Evolutionary conservation across 2,888 invertebrate genomes (phyloP), one percentile per base, ranked within the genome.

Genomic region (Parnassius orleans): DNA sequence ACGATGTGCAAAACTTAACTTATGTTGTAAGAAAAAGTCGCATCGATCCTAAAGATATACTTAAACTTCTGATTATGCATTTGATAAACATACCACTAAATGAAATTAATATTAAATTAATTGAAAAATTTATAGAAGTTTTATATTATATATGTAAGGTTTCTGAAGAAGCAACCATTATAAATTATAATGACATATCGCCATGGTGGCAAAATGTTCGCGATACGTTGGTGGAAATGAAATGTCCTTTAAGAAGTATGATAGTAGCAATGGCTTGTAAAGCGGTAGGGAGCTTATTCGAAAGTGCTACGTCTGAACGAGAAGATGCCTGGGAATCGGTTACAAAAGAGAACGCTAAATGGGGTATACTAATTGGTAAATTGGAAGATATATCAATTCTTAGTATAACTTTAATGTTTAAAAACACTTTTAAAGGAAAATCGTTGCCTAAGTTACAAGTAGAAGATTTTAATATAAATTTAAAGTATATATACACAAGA

Each of bases 321-420:
- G 93, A 93, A 43, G 94, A 93, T 55, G 87, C 93, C 52, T 98
- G 97, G 96, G 97, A 97, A 80, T 94, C 95, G 59, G 94, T 98
- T 59, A 95, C 97, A 1, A 94, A 95, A 69, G 98, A 98, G 78
- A 94, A 95, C 72, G 95, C 97, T 51, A 95, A 96, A 77, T 98
- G 98, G 96, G 95, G 96, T 14, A 87, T 97, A 55, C 88, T 98
- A 1, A 95, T 97, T 50, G 96, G 96, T 60, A 98, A 98, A 89
- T 91, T 98, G 53, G 98, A 98, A 81, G 98, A 98, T 80, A 93
- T 97, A 66, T 94, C 97, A 2, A 93, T 97, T 60, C 90, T 98
- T 12, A 95, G 95, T 87, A 93, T 95, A 70, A 93, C 97, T 60
- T 83, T 95, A 65, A 85, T 92, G 68, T 92, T 87, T 66, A 92